Conservation (phyloP, 2,113 vertebrate genomes). For the Siniperca knerii region DNA sequence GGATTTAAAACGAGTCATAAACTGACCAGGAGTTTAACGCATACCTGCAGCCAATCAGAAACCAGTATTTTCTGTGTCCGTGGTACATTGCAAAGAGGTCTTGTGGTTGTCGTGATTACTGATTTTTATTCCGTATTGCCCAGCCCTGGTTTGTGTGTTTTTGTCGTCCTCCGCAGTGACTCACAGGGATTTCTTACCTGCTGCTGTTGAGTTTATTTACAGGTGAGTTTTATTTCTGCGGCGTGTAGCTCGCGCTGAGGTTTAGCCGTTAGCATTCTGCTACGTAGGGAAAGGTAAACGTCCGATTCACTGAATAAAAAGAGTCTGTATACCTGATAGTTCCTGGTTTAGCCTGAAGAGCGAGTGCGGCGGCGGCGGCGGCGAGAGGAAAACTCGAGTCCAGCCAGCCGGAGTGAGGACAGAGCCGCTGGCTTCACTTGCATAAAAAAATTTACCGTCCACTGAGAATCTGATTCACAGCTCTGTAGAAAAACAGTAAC, state of each 20-base stretch:
- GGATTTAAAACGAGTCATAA: too few species aligned
- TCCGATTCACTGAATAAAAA: conserved; percentile 45
- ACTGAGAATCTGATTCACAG: conserved; percentile 79
- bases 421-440: conserved; percentile 71
- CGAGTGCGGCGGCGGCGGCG: conserved; percentile 35
- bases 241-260: conserved; percentile 62
- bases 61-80: too few species aligned
- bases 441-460: conserved; percentile 71
- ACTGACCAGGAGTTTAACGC: too few species aligned
- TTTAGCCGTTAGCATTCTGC: conserved; percentile 74
- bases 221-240: conserved; percentile 39
- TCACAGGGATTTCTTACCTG: conserved; percentile 32
- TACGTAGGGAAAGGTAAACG: conserved; percentile 63
- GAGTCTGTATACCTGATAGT: conserved; percentile 77
- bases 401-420: conserved; percentile 42
- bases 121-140: conserved; percentile 39
- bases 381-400: conserved; percentile 36
- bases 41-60: too few species aligned
- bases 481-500: conserved; percentile 73
- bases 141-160: conserved; percentile 45
- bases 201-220: conserved; percentile 42
- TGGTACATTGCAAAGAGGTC: conserved; percentile 12
- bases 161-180: conserved; percentile 7
- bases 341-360: conserved; percentile 77
- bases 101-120: conserved; percentile 13